These are phyloP conservation scores for Bradysia coprophila DNA, from an alignment of 1,140 invertebrate genomes.

Conservation along the genomic window DNA sequence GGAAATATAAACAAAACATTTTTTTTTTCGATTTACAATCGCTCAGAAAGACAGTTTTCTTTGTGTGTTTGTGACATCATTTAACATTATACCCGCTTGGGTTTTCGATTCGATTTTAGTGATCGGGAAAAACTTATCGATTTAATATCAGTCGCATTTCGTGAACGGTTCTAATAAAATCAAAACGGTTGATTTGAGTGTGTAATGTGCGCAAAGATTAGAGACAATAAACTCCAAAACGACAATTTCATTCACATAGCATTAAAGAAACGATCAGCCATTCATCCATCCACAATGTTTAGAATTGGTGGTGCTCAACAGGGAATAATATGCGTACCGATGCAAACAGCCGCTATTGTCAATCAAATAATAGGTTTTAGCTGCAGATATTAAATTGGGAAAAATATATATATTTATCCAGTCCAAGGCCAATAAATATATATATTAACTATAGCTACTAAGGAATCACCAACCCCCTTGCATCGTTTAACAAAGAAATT, in stretches of 20 bases:
- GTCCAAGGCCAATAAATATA: background rate
- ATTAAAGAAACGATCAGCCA: conserved; percentile 56
- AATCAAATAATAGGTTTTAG: background rate
- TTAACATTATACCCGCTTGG: too few relatives aligned
- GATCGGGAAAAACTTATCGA: too few relatives aligned
- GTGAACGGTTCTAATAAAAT: too few relatives aligned
- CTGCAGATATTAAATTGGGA: background rate
- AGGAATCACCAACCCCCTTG: too few relatives aligned
- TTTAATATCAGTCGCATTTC: too few relatives aligned
- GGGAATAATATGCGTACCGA: background rate
- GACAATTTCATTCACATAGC: conserved; percentile 6
- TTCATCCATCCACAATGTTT: conserved; percentile 64
- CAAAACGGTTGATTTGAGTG: too few relatives aligned
- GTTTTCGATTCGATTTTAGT: too few relatives aligned
- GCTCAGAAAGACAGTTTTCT: too few relatives aligned
- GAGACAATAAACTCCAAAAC: background rate
- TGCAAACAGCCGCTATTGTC: background rate
- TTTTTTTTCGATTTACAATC: too few relatives aligned
- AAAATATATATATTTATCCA: background rate
- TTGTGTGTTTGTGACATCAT: too few relatives aligned
- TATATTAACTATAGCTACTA: too few relatives aligned
- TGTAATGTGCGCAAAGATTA: conserved; percentile 1
- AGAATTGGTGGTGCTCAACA: conserved; percentile 21
- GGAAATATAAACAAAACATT: too few relatives aligned
- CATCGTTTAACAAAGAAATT: background rate